Evolutionary conservation across 2,113 vertebrate genomes (phyloP), one percentile per base, ranked within the genome.

Genomic region (Lamprotornis superbus): DNA sequence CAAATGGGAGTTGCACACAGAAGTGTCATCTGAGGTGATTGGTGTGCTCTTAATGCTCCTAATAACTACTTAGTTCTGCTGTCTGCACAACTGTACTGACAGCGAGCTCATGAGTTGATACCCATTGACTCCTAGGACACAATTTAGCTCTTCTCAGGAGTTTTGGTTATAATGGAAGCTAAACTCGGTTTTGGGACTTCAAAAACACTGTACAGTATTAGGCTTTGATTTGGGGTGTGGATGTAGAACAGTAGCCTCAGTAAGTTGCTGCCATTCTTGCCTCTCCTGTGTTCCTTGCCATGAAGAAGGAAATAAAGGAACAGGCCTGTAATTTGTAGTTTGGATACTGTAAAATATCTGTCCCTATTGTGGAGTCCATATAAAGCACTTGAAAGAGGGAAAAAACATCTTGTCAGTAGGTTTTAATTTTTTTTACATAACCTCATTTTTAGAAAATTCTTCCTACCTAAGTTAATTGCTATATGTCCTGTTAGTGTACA

Each of bases 41-140:
- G 37, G 6, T 77, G 19, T 60, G 8, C 30, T 61, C 16, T 25
- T 56, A n/a, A 9, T 75, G 49, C 15, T 71, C 37, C 25, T 53
- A 6, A 20, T 40, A 35, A 56, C 49, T 35, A 2, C 24, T 27
- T 46, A 13, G n/a, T 30, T 4, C 27, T 35, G 31, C 11, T 63
- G 24, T 30, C 31, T 47, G 50, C 30, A 47, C 21, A 44, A 0
- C 9, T 2, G 0, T 24, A 21, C 21, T 44, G 40, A 31, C 17
- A n/a, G 31, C 5, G 3, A 33, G 55, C 65, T 77, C 7, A 3
- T 35, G 46, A 53, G 7, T 25, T 74, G 27, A 25, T 56, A 39
- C 18, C 9, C 16, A 7, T 25, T 44, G 0, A 1, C 5, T 83
- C 31, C 28, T 19, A 27, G n/a, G 64, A 44, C 2, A 1, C 37